phyloP scores from a whole-genome alignment of 2,888 invertebrate species.

The Phrixothrix hirtus region DNA sequence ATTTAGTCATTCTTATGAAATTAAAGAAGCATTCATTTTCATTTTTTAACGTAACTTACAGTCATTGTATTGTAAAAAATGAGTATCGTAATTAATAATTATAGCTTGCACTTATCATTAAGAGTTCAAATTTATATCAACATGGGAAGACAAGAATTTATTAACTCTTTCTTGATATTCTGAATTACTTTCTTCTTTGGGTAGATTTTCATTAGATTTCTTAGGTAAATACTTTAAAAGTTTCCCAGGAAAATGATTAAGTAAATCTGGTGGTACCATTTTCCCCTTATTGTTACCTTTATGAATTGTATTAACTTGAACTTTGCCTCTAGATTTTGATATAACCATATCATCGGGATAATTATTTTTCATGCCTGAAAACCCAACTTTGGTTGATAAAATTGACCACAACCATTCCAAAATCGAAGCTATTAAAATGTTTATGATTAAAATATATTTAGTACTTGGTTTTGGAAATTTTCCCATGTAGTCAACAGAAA shows the following conservation, averaged over 20 bases:
- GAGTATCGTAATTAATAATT: too few species aligned
- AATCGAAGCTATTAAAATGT: conserved; percentile 63
- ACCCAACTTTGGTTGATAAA: conserved; percentile 63
- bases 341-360: conserved; percentile 62
- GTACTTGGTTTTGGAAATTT: conserved; percentile 33
- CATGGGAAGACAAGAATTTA: conserved; percentile 49
- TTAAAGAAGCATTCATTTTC: too few species aligned
- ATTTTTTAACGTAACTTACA: too few species aligned
- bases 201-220: conserved; percentile 46
- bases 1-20: too few species aligned
- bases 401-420: conserved; percentile 65
- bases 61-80: too few species aligned
- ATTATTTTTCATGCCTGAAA: conserved; percentile 64
- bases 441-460: conserved; percentile 60
- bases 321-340: conserved; percentile 57
- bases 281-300: conserved; percentile 61
- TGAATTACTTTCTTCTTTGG: conserved; percentile 53
- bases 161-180: conserved; percentile 57
- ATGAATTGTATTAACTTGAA: conserved; percentile 61
- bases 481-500: conserved; percentile 9
- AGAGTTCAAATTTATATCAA: conserved; percentile 5
- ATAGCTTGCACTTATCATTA: too few species aligned
- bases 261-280: conserved; percentile 60
- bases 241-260: conserved; percentile 61
- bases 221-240: conserved; percentile 59